Conservation (phyloP, 2,888 invertebrate genomes). For the Melieria omissa region DNA sequence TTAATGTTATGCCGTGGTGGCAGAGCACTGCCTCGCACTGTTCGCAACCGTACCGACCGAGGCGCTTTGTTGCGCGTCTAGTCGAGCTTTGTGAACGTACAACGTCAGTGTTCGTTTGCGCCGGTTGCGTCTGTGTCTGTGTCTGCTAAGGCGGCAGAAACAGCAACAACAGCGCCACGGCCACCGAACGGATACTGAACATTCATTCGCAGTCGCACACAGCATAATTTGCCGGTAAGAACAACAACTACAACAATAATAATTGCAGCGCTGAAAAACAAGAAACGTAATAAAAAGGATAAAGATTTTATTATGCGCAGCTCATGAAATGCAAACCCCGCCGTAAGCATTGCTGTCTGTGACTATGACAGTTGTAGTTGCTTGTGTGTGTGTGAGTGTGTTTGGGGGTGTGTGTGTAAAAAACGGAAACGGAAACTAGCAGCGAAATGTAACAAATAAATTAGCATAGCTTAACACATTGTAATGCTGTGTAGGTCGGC, state of each 20-base stretch:
- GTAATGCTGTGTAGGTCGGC: not conserved
- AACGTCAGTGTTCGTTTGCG: too few relatives aligned
- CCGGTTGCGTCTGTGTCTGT: not conserved
- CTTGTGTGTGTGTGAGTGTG: not conserved
- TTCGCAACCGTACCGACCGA: too few relatives aligned
- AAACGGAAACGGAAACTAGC: slow-evolving; percentile 22
- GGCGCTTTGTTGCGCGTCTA: too few relatives aligned
- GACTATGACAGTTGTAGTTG: too few relatives aligned
- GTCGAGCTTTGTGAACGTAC: too few relatives aligned
- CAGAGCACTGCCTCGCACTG: not conserved
- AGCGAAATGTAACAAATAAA: slow-evolving; percentile 38
- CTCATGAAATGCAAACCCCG: slow-evolving; percentile 24
- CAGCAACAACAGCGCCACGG: too few relatives aligned
- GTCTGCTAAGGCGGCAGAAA: not conserved
- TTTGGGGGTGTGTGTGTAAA: not conserved
- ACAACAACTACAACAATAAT: not conserved
- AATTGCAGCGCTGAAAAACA: not conserved
- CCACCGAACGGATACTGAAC: not conserved
- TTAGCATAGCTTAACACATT: slow-evolving; percentile 40
- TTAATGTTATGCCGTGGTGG: slow-evolving; percentile 29
- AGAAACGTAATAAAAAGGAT: slow-evolving; percentile 3
- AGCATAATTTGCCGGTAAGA: not conserved
- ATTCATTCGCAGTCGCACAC: not conserved
- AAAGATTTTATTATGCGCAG: slow-evolving; percentile 16
- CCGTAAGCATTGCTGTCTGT: too few relatives aligned